Percentiles rank a stretch among this genome's conserved stretches.
These are phyloP conservation scores for Chaenocephalus aceratus DNA, from an alignment of 2,113 vertebrate species.

Conservation along the genomic window DNA sequence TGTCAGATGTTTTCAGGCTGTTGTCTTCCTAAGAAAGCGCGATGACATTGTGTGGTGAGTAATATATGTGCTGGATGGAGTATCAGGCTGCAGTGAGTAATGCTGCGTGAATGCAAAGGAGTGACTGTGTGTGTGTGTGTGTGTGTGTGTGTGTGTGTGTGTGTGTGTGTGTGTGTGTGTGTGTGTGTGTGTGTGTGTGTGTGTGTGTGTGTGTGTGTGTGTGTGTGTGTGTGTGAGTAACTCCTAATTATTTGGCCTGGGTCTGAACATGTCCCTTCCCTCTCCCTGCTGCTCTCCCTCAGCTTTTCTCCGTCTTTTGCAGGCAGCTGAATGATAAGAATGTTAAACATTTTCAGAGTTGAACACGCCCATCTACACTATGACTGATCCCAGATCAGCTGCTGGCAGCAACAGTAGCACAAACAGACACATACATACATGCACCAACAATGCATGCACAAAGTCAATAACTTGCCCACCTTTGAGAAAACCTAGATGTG, in stretches of 20 bases:
- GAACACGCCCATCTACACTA: conserved; percentile 66
- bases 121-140: conserved; percentile 53
- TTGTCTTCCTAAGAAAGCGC: conserved; percentile 62
- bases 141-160: too few species aligned
- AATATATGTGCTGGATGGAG: conserved; percentile 61
- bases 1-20: conserved; percentile 67
- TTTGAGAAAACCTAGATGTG: conserved; percentile 3
- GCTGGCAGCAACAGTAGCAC: conserved; percentile 1
- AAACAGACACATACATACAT: conserved; percentile 22
- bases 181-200: conserved; percentile 44
- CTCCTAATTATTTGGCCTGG: conserved; percentile 76
- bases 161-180: conserved; percentile 3
- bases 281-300: conserved; percentile 59
- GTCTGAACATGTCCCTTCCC: conserved; percentile 80
- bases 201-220: neutral
- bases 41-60: conserved; percentile 66
- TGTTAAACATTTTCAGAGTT: conserved; percentile 79
- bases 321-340: conserved; percentile 81
- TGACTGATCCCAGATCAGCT: conserved; percentile 50
- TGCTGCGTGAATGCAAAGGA: conserved; percentile 78
- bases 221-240: conserved; percentile 32
- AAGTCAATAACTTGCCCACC: neutral
- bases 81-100: conserved; percentile 74
- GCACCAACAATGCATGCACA: conserved; percentile 12
- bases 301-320: conserved; percentile 60